Evolutionary conservation across 2,888 invertebrate species (phyloP), one percentile per base, ranked within the genome.

Genomic region (Apamea epomidion): DNA sequence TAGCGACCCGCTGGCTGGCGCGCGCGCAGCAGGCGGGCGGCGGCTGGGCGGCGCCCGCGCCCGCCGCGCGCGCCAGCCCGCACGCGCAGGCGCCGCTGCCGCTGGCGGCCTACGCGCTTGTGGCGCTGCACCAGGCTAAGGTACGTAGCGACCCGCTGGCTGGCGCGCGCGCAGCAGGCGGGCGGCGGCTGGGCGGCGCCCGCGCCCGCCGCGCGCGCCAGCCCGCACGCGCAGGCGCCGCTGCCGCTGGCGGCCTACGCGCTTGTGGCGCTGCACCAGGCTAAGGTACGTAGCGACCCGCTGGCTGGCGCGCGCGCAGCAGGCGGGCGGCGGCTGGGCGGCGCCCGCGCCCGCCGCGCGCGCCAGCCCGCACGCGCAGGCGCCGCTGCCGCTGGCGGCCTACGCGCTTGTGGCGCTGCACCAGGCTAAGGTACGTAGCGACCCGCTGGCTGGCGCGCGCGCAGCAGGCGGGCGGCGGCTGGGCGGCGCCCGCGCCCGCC

Each of bases 1-100:
- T n/a, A n/a, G n/a, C n/a, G n/a, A n/a, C n/a, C n/a, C n/a, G 97
- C 76, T 99, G 99, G 99, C 96, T 99, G 80, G 97, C 98, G 25
- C 95, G 95, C n/a, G 97, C 97, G 86, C 99, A 99, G 96, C 97
- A 96, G 18, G 89, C 97, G 0, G 98, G 98, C 91, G 99, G 99
- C 83, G 97, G 98, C 89, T 99, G 99, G 97, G 97, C 97, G 0
- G 98, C 91, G 16, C 93, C 93, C 0, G 60, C 91, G 0, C 97
- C 80, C 98, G 98, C 95, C 97, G 97, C 74, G 98, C 98, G 81
- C 97, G 98, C 92, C 92, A 96, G 92, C 81, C 95, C 95, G 37
- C 37, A 37, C 37, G 37, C 37, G 37, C 37, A 37, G 37, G 37
- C 37, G 37, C 37, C 37, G 37, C 37, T 37, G 37, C 37, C 32